These are phyloP conservation scores for Ips typographus DNA, from an alignment of 1,140 invertebrate species.

Conservation along the genomic window DNA sequence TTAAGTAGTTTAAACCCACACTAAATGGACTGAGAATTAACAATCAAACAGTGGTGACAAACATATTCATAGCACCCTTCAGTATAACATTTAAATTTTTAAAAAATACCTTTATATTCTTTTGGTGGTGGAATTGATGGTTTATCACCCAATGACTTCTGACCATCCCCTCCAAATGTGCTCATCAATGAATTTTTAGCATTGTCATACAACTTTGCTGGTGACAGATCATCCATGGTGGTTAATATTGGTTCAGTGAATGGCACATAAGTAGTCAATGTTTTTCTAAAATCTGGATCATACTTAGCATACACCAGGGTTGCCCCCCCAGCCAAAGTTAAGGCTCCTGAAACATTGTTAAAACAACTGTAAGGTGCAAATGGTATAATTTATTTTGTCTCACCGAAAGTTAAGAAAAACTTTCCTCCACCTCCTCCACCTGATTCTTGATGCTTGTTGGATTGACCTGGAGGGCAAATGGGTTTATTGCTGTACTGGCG, in stretches of 20 bases:
- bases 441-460: neutral
- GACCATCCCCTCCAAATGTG: conserved; percentile 19
- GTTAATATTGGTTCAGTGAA: conserved; percentile 66
- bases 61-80: too few relatives aligned
- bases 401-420: conserved; percentile 15
- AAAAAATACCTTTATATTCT: conserved; percentile 43
- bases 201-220: conserved; percentile 34
- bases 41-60: too few relatives aligned
- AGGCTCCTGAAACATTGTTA: conserved; percentile 39
- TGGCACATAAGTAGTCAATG: conserved; percentile 66
- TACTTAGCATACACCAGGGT: conserved; percentile 69
- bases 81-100: neutral
- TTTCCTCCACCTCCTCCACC: conserved; percentile 22
- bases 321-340: conserved; percentile 58
- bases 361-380: conserved; percentile 21
- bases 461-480: conserved; percentile 14
- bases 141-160: conserved; percentile 21
- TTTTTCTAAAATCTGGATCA: conserved; percentile 66
- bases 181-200: conserved; percentile 35
- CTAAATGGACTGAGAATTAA: too few relatives aligned
- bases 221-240: conserved; percentile 54
- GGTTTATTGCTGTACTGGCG: conserved; percentile 15
- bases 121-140: conserved; percentile 35
- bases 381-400: conserved; percentile 14
- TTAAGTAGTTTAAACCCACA: too few relatives aligned